These are phyloP conservation scores for Chamaea fasciata DNA, from an alignment of 2,113 vertebrate species.

Conservation along the genomic window DNA sequence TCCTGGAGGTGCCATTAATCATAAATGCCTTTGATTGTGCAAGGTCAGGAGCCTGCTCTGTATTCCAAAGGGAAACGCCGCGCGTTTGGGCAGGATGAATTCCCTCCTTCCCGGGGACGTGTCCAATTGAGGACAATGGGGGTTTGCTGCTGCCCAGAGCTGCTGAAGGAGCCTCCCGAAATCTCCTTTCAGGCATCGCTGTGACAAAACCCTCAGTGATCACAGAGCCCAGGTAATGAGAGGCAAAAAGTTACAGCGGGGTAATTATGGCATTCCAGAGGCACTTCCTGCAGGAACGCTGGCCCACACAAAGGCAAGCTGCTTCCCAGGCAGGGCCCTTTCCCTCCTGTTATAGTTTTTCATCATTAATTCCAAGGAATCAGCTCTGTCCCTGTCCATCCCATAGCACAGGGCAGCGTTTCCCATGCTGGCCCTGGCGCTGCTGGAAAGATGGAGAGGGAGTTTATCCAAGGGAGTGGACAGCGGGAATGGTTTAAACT, in stretches of 20 bases:
- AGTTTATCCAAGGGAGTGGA: background rate
- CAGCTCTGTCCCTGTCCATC: background rate
- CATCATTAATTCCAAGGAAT: background rate
- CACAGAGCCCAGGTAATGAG: background rate
- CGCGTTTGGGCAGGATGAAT: background rate
- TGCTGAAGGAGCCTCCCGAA: background rate
- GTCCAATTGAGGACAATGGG: constrained; percentile 21
- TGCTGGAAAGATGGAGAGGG: background rate
- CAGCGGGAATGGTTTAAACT: background rate
- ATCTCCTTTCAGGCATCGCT: background rate
- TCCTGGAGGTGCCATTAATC: constrained; percentile 19
- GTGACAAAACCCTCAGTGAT: background rate
- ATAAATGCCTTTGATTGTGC: background rate
- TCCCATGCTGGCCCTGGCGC: background rate
- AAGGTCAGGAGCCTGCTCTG: constrained; percentile 6
- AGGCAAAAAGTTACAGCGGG: background rate
- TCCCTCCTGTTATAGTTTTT: background rate
- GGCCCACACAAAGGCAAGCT: background rate
- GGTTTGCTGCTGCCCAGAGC: background rate
- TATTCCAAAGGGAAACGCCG: background rate
- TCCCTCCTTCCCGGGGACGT: background rate
- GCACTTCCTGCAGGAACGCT: background rate
- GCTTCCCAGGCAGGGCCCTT: background rate
- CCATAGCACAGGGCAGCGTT: background rate
- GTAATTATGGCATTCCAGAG: background rate